Evolutionary conservation across 1,140 invertebrate genomes (phyloP).

Genomic region (Gryllus bimaculatus): DNA sequence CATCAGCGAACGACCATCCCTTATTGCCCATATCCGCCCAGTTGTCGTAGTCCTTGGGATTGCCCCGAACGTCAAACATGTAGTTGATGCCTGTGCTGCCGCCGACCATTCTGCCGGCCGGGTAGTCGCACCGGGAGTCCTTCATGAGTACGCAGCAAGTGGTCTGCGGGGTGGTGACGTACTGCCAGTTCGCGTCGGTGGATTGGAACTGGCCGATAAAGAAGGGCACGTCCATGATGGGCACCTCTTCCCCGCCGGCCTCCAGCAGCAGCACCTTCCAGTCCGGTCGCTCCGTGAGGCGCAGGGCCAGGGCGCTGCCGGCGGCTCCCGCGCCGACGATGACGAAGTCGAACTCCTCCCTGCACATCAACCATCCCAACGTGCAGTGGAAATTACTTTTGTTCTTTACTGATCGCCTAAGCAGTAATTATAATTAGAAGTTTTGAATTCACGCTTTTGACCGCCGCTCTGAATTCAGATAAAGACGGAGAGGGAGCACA

Average conservation of each 20-base stretch:
- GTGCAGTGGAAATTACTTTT: no score
- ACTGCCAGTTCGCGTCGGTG: constrained; percentile 32
- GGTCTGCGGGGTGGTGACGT: constrained; percentile 29
- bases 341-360: constrained; percentile 63
- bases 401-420: no score
- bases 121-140: neutral
- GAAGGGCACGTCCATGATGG: constrained; percentile 71
- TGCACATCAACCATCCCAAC: no score
- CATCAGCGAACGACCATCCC: constrained; percentile 43
- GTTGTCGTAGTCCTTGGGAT: constrained; percentile 57
- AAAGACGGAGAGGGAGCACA: no score
- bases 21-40: constrained; percentile 42
- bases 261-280: constrained; percentile 77
- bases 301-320: constrained; percentile 73
- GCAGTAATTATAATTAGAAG: no score
- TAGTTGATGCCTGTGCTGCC: constrained; percentile 68
- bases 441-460: no score
- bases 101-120: constrained; percentile 23
- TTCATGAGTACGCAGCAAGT: neutral
- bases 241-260: constrained; percentile 75
- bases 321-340: constrained; percentile 76
- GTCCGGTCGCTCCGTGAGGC: constrained; percentile 65
- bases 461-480: no score
- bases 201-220: constrained; percentile 75
- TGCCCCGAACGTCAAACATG: constrained; percentile 71